These are phyloP conservation scores for Staurois parvus DNA, from an alignment of 2,797 vertebrate genomes.

Conservation along the genomic window DNA sequence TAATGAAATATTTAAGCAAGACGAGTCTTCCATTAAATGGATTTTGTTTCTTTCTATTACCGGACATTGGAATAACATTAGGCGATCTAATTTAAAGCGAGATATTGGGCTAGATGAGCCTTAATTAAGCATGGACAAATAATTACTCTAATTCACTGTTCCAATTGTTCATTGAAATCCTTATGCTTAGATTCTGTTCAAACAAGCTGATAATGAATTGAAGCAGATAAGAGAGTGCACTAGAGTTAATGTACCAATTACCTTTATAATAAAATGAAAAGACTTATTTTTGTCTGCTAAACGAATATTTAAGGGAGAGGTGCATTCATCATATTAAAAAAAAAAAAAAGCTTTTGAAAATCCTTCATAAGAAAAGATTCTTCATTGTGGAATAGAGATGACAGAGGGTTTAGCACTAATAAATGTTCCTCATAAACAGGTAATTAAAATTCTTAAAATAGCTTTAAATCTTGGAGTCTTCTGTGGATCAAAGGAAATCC, in stretches of 20 bases:
- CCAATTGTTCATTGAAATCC: slow-evolving; percentile 38
- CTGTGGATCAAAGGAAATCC: no score
- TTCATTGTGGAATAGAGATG: no score
- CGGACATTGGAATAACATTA: slow-evolving; percentile 56
- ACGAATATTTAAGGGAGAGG: slow-evolving; percentile 2
- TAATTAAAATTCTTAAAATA: no score
- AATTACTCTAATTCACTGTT: slow-evolving; percentile 56
- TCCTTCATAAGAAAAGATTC: no score
- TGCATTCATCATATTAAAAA: no score
- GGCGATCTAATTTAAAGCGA: slow-evolving; percentile 41
- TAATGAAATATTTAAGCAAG: slow-evolving; percentile 53
- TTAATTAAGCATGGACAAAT: slow-evolving; percentile 60
- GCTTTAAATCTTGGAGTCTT: no score
- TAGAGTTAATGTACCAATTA: slow-evolving; percentile 55
- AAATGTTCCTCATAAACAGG: no score
- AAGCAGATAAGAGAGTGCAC: slow-evolving; percentile 27
- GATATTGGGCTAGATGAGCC: slow-evolving; percentile 55
- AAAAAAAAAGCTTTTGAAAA: no score
- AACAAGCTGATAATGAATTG: slow-evolving; percentile 59
- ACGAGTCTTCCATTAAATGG: slow-evolving; percentile 37
- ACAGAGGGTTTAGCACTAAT: no score
- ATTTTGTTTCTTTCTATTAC: slow-evolving; percentile 50
- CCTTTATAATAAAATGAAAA: slow-evolving; percentile 38
- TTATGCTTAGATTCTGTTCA: slow-evolving; percentile 38
- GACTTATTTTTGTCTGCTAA: slow-evolving; percentile 27